A percentile compares a stretch with the other conserved stretches of the same genome.
Conservation (phyloP, 2,113 vertebrate species). For the Marmota flaviventris region DNA sequence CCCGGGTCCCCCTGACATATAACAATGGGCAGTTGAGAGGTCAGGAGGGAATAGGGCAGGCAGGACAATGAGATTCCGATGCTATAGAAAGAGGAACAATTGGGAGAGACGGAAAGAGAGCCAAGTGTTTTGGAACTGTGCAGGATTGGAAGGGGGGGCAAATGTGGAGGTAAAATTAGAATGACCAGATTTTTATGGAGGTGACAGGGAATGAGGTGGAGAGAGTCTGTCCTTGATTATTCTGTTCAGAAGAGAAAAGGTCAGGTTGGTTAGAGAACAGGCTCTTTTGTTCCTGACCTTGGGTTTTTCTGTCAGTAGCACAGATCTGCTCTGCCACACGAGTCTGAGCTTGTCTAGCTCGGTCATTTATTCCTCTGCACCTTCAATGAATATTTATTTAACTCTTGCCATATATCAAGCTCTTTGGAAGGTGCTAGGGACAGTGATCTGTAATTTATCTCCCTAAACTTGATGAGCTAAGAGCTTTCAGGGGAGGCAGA, state of each 20-base stretch:
- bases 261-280: slow-evolving; percentile 43
- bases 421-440: slow-evolving; percentile 57
- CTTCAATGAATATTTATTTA: slow-evolving; percentile 69
- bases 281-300: slow-evolving; percentile 67
- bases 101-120: slow-evolving; percentile 54
- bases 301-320: slow-evolving; percentile 50
- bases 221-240: slow-evolving; percentile 49
- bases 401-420: slow-evolving; percentile 59
- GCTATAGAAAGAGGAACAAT: slow-evolving; percentile 81
- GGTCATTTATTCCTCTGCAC: slow-evolving; percentile 48
- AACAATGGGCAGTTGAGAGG: slow-evolving; percentile 78
- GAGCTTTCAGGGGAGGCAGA: not conserved
- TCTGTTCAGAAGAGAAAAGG: slow-evolving; percentile 61
- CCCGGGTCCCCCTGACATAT: slow-evolving; percentile 44
- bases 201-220: slow-evolving; percentile 38
- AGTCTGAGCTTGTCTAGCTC: slow-evolving; percentile 43
- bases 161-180: slow-evolving; percentile 60
- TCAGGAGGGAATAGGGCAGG: slow-evolving; percentile 72
- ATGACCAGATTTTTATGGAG: slow-evolving; percentile 47
- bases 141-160: not conserved
- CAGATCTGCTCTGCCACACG: not conserved
- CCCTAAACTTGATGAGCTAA: not conserved
- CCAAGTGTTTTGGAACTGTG: slow-evolving; percentile 59
- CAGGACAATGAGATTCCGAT: slow-evolving; percentile 81
- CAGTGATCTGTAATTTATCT: slow-evolving; percentile 29